Evolutionary conservation across 2,888 invertebrate species (phyloP), one percentile per base, ranked within the genome.

Genomic region (Apoda limacodes): DNA sequence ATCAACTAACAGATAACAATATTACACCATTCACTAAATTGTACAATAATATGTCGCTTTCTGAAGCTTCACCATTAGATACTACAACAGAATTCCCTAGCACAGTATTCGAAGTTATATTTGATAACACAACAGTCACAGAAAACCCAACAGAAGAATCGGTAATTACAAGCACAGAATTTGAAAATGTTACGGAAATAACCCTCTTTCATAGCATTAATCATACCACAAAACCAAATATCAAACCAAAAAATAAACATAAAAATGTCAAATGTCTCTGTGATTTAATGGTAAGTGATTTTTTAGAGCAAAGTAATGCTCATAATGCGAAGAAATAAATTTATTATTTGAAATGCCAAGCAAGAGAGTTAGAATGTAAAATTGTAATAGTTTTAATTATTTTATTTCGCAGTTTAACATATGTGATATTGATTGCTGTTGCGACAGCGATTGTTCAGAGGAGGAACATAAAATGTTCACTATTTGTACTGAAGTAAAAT

Each of bases 371-470:
- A n/a, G n/a, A n/a, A n/a, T n/a, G n/a, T n/a, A n/a, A n/a, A n/a
- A n/a, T n/a, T n/a, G n/a, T n/a, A n/a, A n/a, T n/a, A n/a, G n/a
- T n/a, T n/a, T n/a, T n/a, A n/a, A n/a, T n/a, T n/a, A n/a, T n/a
- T n/a, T n/a, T n/a, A n/a, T n/a, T n/a, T n/a, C n/a, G n/a, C 60
- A 89, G 88, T 64, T 66, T 27, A 69, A 78, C 45, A 69, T 76
- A 20, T 94, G 94, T 67, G 92, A 94, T 64, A 83, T 92, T 30
- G 89, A 92, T 60, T 94, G 93, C 55, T 93, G 93, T 55, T 94
- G 94, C 61, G 93, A 94, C 60, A 53, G 50, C 25, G 90, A 93
- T 47, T 94, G 93, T 54, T 68, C 82, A 6, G 62, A 70, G 13
- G 67, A 70, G 29, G 87, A 92, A 46, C 72, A 75, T 34, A 53